Percentiles rank a stretch among this genome's conserved stretches.
These are phyloP conservation scores for Meloidogyne hapla DNA, from an alignment of 1,140 invertebrate species.

Conservation along the genomic window DNA sequence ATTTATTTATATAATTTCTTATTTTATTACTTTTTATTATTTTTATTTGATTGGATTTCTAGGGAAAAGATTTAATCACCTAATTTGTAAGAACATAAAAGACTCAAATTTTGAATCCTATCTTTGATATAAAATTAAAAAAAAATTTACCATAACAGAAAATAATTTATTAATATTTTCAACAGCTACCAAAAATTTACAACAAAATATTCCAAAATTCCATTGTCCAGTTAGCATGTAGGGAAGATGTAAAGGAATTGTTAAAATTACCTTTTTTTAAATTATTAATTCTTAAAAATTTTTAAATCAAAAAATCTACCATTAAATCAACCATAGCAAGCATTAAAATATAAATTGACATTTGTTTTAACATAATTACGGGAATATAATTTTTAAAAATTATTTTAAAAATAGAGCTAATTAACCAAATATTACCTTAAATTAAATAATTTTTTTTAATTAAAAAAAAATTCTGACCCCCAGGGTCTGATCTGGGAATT, in stretches of 20 bases:
- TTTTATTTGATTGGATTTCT: too few relatives aligned
- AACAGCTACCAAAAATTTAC: conserved; percentile 48
- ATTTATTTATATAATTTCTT: too few relatives aligned
- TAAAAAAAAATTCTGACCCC: too few relatives aligned
- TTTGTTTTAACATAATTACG: conserved; percentile 37
- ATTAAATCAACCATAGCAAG: conserved; percentile 46
- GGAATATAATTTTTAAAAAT: background rate
- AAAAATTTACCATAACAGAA: conserved; percentile 34
- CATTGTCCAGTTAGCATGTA: conserved; percentile 17
- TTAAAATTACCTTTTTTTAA: conserved; percentile 29
- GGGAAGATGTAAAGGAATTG: conserved; percentile 41
- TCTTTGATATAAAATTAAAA: background rate
- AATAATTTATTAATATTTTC: conserved; percentile 53
- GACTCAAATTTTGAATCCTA: too few relatives aligned
- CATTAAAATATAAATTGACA: conserved; percentile 43
- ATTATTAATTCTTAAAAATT: conserved; percentile 31
- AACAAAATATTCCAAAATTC: conserved; percentile 19
- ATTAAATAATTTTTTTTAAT: background rate
- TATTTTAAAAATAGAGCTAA: background rate
- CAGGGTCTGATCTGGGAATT: too few relatives aligned
- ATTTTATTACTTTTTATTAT: too few relatives aligned
- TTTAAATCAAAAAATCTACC: conserved; percentile 31
- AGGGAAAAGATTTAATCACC: too few relatives aligned
- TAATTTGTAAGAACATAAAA: too few relatives aligned
- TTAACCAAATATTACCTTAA: background rate